These are phyloP conservation scores for Cyclargus thomasi DNA, from an alignment of 1,140 invertebrate genomes.

Conservation along the genomic window DNA sequence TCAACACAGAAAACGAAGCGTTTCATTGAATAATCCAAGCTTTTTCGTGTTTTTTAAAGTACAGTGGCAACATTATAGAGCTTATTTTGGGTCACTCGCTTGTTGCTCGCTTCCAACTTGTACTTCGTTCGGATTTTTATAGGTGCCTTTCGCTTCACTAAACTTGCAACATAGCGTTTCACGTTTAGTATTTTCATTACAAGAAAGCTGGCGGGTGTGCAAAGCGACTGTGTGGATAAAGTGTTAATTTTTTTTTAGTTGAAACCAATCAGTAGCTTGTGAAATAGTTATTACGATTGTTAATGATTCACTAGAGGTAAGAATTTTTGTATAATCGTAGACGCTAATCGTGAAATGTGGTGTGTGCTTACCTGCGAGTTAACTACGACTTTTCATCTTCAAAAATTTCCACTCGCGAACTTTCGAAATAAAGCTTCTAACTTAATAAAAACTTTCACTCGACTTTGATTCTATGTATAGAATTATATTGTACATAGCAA, in stretches of 20 bases:
- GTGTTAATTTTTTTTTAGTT: conserved; percentile 16
- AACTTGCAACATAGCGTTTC: conserved; percentile 68
- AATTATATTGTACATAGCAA: conserved; percentile 3
- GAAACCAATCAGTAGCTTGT: conserved; percentile 14
- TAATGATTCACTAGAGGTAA: conserved; percentile 71
- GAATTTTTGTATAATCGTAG: conserved; percentile 42
- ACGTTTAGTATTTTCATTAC: conserved; percentile 69
- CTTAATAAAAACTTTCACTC: conserved; percentile 56
- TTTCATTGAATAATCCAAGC: conserved; percentile 39
- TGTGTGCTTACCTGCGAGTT: conserved; percentile 42
- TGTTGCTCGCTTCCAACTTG: conserved; percentile 71
- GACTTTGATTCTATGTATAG: conserved; percentile 36
- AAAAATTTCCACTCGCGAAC: conserved; percentile 73
- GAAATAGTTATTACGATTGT: conserved; percentile 45
- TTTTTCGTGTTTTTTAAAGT: conserved; percentile 45
- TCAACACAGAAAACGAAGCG: not conserved
- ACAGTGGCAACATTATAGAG: conserved; percentile 65
- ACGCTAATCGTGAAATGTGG: conserved; percentile 31
- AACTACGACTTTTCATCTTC: conserved; percentile 69
- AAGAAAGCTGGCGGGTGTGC: conserved; percentile 75
- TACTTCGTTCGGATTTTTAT: conserved; percentile 69
- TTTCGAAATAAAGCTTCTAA: conserved; percentile 65
- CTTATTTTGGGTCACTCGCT: conserved; percentile 75
- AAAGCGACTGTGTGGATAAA: conserved; percentile 58
- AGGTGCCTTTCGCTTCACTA: conserved; percentile 74